phyloP scores from a whole-genome alignment of 2,888 invertebrate species.

The Imbricaverruca yamaguchii region DNA sequence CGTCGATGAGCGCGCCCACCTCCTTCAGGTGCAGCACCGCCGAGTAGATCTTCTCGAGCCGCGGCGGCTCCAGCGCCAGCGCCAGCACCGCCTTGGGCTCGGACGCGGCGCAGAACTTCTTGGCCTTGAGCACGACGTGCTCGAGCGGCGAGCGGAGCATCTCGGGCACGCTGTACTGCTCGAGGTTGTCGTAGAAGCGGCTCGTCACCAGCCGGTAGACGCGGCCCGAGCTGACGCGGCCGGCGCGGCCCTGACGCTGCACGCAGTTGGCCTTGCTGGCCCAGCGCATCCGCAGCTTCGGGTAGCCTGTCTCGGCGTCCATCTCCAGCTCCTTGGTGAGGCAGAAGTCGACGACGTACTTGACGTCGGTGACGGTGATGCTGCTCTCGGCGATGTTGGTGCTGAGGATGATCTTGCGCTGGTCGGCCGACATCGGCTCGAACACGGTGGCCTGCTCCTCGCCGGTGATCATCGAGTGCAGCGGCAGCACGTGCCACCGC shows the following conservation, averaged over 20 bases:
- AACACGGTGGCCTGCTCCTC: slow-evolving; percentile 65
- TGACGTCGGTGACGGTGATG: slow-evolving; percentile 79
- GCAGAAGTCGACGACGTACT: slow-evolving; percentile 91
- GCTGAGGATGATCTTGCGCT: slow-evolving; percentile 74
- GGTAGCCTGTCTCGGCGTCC: slow-evolving; percentile 68
- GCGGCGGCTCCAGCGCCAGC: slow-evolving; percentile 77
- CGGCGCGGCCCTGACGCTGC: slow-evolving; percentile 84
- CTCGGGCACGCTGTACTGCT: slow-evolving; percentile 53
- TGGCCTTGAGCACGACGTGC: slow-evolving; percentile 67
- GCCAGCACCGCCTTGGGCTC: slow-evolving; percentile 71
- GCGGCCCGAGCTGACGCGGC: slow-evolving; percentile 70
- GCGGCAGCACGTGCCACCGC: slow-evolving; percentile 39
- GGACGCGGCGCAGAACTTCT: slow-evolving; percentile 66
- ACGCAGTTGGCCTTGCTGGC: slow-evolving; percentile 81
- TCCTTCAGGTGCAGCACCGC: slow-evolving; percentile 80
- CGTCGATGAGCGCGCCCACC: slow-evolving; percentile 41
- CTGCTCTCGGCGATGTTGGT: slow-evolving; percentile 92
- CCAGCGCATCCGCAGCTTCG: slow-evolving; percentile 71
- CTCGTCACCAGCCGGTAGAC: slow-evolving; percentile 71
- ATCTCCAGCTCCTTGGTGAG: slow-evolving; percentile 72
- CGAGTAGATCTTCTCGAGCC: slow-evolving; percentile 66
- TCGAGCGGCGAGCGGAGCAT: slow-evolving; percentile 74
- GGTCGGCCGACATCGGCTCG: slow-evolving; percentile 51
- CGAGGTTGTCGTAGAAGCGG: slow-evolving; percentile 50
- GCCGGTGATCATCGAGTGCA: slow-evolving; percentile 62